These are phyloP conservation scores for Caenorhabditis tropicalis DNA, from an alignment of 1,140 invertebrate species.

Conservation along the genomic window DNA sequence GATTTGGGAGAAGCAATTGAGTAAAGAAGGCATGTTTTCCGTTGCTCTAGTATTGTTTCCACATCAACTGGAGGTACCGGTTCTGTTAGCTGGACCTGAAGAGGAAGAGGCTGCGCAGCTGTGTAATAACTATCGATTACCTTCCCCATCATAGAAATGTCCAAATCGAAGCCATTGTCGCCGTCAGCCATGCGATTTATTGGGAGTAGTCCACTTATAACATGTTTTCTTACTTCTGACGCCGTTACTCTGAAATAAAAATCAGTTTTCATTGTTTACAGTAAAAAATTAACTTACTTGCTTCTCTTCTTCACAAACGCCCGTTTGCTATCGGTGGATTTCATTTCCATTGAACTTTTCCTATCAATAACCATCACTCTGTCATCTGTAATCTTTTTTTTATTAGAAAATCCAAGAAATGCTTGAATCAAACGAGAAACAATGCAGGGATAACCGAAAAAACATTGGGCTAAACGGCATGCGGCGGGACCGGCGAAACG, in stretches of 20 bases:
- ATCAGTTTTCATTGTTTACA: not conserved
- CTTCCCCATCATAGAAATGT: slow-evolving; percentile 33
- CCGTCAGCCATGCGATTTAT: not conserved
- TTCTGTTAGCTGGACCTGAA: not conserved
- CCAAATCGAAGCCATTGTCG: slow-evolving; percentile 3
- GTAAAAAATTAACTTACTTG: not conserved
- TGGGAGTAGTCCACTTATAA: slow-evolving; percentile 16
- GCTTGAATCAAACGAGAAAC: not conserved
- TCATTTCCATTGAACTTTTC: slow-evolving; percentile 20
- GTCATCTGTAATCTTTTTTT: not conserved
- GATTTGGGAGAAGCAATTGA: slow-evolving; percentile 20
- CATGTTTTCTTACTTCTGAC: slow-evolving; percentile 24
- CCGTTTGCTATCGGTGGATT: not conserved
- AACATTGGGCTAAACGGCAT: not conserved
- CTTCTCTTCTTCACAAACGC: slow-evolving; percentile 23
- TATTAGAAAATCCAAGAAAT: not conserved
- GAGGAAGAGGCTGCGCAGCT: not conserved
- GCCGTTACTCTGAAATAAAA: slow-evolving; percentile 1
- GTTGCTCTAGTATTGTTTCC: not conserved
- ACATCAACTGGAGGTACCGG: slow-evolving; percentile 12
- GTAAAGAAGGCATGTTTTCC: not conserved
- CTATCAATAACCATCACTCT: not conserved
- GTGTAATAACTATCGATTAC: not conserved
- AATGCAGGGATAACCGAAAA: not conserved
- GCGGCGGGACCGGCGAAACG: slow-evolving; percentile 16